Evolutionary conservation across 2,113 vertebrate genomes (phyloP).

Genomic region (Thinocorus orbignyianus): DNA sequence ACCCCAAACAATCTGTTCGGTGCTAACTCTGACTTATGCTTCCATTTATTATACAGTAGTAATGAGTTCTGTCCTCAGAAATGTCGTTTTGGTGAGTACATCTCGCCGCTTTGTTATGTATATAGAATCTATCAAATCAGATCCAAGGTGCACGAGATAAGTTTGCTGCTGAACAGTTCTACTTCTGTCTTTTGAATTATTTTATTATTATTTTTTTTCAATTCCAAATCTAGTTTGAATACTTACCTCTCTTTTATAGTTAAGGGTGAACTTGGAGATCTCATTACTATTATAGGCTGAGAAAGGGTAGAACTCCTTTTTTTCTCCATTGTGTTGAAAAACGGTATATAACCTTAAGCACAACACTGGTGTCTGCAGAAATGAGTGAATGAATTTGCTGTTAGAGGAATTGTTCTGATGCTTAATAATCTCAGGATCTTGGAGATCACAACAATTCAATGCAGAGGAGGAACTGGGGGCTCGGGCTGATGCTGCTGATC

Average conservation of each 20-base stretch:
- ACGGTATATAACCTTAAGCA: background rate
- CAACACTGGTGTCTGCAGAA: background rate
- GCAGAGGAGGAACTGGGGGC: background rate
- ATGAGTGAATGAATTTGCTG: accelerated
- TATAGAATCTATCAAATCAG: background rate
- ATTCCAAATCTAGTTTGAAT: background rate
- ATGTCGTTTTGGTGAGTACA: slow-evolving; percentile 29
- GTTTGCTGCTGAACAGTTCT: background rate
- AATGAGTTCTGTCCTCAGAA: slow-evolving; percentile 70
- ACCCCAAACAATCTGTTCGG: slow-evolving; percentile 78
- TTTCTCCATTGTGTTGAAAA: background rate
- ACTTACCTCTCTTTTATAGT: background rate
- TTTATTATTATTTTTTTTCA: background rate
- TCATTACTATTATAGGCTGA: background rate
- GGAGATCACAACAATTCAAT: accelerated
- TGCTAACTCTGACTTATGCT: slow-evolving; percentile 75
- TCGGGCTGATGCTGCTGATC: background rate
- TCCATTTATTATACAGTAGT: slow-evolving; percentile 68
- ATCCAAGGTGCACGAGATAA: background rate
- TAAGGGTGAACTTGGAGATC: background rate
- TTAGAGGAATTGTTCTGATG: background rate
- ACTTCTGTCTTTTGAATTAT: background rate
- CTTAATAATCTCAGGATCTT: background rate
- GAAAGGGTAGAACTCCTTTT: background rate
- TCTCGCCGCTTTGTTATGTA: slow-evolving; percentile 24